These are phyloP conservation scores for Coilia nasus DNA, from an alignment of 2,797 vertebrate genomes.

Conservation along the genomic window DNA sequence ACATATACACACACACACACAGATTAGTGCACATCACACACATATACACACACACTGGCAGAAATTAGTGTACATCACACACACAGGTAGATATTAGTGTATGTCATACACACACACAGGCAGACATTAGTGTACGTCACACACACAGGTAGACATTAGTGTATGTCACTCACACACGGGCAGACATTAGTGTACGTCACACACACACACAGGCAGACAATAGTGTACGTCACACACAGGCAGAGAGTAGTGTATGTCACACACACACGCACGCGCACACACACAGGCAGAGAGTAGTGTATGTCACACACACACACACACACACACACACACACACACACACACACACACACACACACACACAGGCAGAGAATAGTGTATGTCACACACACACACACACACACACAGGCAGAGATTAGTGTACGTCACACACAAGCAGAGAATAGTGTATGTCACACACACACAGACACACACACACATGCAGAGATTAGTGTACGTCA, in stretches of 20 bases:
- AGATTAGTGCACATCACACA: not conserved
- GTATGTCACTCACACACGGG: no score
- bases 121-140: no score
- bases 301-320: conserved; percentile 44
- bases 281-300: conserved; percentile 95
- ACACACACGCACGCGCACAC: conserved; percentile 33
- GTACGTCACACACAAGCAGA: no score
- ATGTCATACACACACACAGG: not conserved
- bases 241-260: no score
- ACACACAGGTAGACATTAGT: no score
- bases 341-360: not conserved
- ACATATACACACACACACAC: conserved; percentile 9
- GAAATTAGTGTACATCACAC: no score
- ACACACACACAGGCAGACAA: not conserved
- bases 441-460: no score
- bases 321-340: not conserved
- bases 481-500: conserved; percentile 76
- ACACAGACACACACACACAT: no score
- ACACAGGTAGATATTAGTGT: no score
- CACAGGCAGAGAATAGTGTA: not conserved
- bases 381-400: not conserved
- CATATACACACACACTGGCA: not conserved
- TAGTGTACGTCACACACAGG: no score
- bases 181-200: no score
- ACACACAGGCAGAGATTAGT: not conserved